Evolutionary conservation across 2,797 vertebrate genomes (phyloP).

Genomic region (Anabas testudineus): DNA sequence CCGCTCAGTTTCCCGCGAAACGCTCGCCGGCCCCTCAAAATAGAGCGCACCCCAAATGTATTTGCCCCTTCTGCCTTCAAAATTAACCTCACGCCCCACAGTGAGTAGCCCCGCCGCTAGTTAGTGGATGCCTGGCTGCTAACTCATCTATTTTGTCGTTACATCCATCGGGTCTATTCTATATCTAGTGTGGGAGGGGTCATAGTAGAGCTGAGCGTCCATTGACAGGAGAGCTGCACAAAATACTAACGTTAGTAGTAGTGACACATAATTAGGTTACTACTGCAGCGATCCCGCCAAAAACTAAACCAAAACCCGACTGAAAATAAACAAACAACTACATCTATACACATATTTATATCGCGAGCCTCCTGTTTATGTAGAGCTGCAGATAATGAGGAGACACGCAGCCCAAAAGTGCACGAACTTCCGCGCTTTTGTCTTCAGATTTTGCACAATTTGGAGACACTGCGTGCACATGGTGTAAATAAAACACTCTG

Average conservation of each 20-base stretch:
- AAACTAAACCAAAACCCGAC: not conserved
- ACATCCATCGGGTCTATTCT: slow-evolving; percentile 42
- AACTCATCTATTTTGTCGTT: not conserved
- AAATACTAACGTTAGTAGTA: slow-evolving; percentile 58
- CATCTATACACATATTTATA: too few species aligned
- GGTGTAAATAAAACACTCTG: not conserved
- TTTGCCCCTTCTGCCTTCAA: accelerated
- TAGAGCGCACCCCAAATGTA: not conserved
- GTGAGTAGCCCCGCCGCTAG: accelerated
- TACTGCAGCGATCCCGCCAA: slow-evolving; percentile 28
- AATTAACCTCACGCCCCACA: accelerated
- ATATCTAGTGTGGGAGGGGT: slow-evolving; percentile 78
- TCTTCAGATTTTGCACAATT: not conserved
- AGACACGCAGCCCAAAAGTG: accelerated
- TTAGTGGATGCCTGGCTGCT: accelerated
- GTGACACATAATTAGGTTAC: slow-evolving; percentile 43
- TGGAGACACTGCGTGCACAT: not conserved
- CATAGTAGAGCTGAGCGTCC: slow-evolving; percentile 61
- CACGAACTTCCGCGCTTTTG: not conserved
- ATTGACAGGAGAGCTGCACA: slow-evolving; percentile 63
- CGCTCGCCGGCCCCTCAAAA: not conserved
- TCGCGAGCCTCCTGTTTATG: too few species aligned
- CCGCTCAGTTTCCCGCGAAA: slow-evolving; percentile 75
- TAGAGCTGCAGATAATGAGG: not conserved
- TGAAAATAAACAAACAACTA: not conserved